Percentiles rank a stretch among this genome's conserved stretches.
These are phyloP conservation scores for Perizoma affinitatum DNA, from an alignment of 2,888 invertebrate species.

Conservation along the genomic window DNA sequence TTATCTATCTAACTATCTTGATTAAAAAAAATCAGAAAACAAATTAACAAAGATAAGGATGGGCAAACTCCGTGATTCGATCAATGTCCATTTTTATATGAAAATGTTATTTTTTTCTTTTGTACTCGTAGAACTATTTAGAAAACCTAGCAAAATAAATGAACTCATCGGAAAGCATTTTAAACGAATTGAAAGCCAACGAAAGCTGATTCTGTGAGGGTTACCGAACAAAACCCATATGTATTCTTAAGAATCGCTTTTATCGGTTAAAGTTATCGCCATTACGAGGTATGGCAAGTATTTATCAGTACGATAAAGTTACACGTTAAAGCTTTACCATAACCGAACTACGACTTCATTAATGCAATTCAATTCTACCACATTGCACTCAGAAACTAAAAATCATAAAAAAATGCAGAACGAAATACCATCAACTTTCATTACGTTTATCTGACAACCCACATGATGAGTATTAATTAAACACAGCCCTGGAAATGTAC, in stretches of 20 bases:
- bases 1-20: no score
- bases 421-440: conserved; percentile 39
- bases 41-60: no score
- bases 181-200: not conserved
- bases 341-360: conserved; percentile 27
- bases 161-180: not conserved
- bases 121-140: not conserved
- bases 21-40: no score
- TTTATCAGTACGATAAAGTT: conserved; percentile 26
- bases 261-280: conserved; percentile 17
- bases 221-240: conserved; percentile 4
- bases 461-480: conserved; percentile 81
- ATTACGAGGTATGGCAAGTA: conserved; percentile 11
- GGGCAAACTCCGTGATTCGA: not conserved
- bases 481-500: conserved; percentile 56
- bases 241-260: conserved; percentile 4
- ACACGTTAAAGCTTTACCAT: conserved; percentile 23
- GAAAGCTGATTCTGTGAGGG: not conserved
- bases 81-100: no score
- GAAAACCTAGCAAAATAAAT: not conserved
- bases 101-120: no score
- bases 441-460: conserved; percentile 79
- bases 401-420: conserved; percentile 15
- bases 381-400: conserved; percentile 28
- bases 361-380: conserved; percentile 32